Conservation (phyloP, 2,797 vertebrate species). For the Lindbergichthys nudifrons region DNA sequence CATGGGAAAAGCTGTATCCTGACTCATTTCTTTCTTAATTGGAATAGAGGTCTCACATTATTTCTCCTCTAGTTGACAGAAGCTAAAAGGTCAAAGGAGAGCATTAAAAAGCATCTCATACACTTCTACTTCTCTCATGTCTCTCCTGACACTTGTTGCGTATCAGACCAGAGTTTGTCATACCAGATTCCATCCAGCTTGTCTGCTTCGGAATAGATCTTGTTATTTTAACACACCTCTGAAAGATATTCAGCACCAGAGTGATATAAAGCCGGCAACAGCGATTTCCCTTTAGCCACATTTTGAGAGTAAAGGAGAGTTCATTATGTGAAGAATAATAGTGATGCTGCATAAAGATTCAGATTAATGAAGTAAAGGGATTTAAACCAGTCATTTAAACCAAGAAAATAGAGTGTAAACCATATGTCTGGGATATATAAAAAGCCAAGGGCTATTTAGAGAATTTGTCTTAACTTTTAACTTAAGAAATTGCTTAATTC, state of each 20-base stretch:
- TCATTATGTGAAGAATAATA: conserved; percentile 17
- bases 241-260: conserved; percentile 42
- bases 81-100: conserved; percentile 35
- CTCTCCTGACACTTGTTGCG: conserved; percentile 3
- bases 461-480: neutral
- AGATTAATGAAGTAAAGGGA: conserved; percentile 25
- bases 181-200: neutral
- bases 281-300: conserved; percentile 5
- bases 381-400: neutral
- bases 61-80: conserved; percentile 49
- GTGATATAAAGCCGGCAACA: conserved; percentile 33
- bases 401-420: neutral
- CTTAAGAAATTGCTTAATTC: conserved; percentile 11
- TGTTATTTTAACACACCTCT: conserved; percentile 1
- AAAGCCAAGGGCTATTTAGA: neutral
- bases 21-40: conserved; percentile 65
- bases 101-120: conserved; percentile 17
- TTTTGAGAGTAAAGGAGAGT: conserved; percentile 14
- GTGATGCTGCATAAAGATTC: conserved; percentile 7
- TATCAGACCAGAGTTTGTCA: neutral
- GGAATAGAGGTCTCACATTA: conserved; percentile 43
- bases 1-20: conserved; percentile 58
- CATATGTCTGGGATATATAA: neutral
- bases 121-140: neutral
- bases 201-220: neutral